Conservation (phyloP, 1,140 invertebrate genomes). For the Drosophila equinoxialis region DNA sequence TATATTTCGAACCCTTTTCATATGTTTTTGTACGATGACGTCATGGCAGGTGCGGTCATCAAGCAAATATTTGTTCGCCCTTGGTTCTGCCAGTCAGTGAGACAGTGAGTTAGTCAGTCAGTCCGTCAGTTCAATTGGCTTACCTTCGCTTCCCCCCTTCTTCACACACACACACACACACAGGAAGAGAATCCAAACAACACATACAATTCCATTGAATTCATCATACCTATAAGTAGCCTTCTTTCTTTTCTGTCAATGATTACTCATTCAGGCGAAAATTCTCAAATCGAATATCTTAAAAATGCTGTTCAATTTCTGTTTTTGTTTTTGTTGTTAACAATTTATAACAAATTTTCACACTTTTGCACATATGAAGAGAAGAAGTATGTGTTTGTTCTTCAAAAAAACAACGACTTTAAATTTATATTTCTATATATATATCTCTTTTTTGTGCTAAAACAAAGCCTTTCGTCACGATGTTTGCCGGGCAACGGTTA, state of each 20-base stretch:
- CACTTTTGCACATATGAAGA: background rate
- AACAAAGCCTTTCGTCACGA: slow-evolving; percentile 20
- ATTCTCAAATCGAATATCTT: slow-evolving; percentile 34
- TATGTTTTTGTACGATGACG: slow-evolving; percentile 26
- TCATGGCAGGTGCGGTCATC: slow-evolving; percentile 57
- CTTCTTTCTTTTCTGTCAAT: slow-evolving; percentile 17
- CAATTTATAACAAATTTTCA: background rate
- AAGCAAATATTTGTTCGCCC: slow-evolving; percentile 43
- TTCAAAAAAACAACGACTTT: background rate
- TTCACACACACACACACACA: background rate
- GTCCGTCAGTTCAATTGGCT: slow-evolving; percentile 20
- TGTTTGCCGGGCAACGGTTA: slow-evolving; percentile 69
- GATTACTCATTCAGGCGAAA: slow-evolving; percentile 52
- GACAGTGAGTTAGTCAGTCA: background rate
- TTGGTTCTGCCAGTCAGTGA: slow-evolving; percentile 6
- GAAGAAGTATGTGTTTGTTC: background rate
- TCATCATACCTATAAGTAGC: slow-evolving; percentile 49
- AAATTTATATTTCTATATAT: background rate
- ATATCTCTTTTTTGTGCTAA: background rate
- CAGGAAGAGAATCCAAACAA: background rate
- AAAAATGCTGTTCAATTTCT: background rate
- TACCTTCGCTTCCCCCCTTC: background rate
- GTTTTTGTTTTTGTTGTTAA: too few relatives aligned
- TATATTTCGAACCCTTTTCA: background rate
- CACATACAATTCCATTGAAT: slow-evolving; percentile 44